Conservation (phyloP, 2,113 vertebrate genomes). For the Dromiciops gliroides region DNA sequence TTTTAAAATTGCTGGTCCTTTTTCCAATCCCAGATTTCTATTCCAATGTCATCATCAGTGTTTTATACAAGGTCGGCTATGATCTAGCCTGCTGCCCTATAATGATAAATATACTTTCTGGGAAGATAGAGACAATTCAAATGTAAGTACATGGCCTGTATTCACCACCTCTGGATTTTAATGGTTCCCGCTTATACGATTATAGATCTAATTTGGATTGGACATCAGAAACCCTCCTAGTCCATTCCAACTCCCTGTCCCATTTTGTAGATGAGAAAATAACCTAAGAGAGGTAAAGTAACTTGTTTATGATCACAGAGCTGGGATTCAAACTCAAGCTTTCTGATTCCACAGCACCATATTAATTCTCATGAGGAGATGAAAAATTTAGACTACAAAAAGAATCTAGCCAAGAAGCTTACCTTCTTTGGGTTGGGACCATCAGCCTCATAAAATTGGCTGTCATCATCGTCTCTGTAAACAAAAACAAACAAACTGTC, state of each 20-base stretch:
- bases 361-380: background rate
- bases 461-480: constrained; percentile 51
- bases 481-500: constrained; percentile 41
- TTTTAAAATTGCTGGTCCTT: background rate
- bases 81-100: background rate
- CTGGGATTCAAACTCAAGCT: background rate
- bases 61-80: background rate
- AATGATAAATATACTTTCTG: background rate
- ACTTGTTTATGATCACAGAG: background rate
- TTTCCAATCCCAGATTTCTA: background rate
- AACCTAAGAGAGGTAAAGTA: background rate
- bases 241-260: background rate
- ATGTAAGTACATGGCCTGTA: background rate
- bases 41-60: background rate
- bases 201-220: background rate
- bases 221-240: background rate
- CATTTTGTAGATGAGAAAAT: constrained; percentile 1
- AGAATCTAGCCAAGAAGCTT: constrained; percentile 17
- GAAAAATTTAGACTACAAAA: background rate
- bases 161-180: background rate
- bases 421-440: constrained; percentile 64
- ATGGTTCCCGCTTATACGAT: background rate
- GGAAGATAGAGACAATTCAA: background rate
- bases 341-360: background rate
- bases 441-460: constrained; percentile 62